Evolutionary conservation across 2,797 vertebrate genomes (phyloP).

Genomic region (Rhynchotus rufescens): DNA sequence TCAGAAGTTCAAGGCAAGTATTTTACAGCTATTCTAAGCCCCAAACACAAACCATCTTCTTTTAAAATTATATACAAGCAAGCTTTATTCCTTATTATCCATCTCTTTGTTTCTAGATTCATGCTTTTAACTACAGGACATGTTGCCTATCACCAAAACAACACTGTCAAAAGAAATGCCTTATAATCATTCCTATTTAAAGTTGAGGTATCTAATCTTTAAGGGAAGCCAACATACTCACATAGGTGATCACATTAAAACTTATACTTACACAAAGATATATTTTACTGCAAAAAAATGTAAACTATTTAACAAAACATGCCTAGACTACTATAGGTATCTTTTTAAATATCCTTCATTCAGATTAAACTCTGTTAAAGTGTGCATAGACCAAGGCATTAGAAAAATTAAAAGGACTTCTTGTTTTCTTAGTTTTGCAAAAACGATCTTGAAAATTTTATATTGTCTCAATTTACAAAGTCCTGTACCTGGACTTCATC

Average conservation of each 20-base stretch:
- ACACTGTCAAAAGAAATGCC: constrained; percentile 1
- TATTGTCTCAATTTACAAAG: constrained; percentile 22
- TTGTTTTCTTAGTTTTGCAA: constrained; percentile 15
- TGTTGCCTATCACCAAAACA: background rate
- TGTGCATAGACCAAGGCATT: constrained; percentile 68
- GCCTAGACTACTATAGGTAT: constrained; percentile 12
- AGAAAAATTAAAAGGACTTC: constrained; percentile 54
- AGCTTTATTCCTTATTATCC: background rate
- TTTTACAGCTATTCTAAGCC: constrained; percentile 50
- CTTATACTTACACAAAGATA: constrained; percentile 9
- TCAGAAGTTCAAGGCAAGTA: constrained; percentile 52
- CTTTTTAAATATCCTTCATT: constrained; percentile 38
- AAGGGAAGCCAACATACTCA: background rate
- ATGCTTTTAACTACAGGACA: constrained; percentile 12
- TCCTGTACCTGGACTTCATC: background rate
- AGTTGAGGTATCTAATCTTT: background rate
- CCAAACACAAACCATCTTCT: constrained; percentile 29
- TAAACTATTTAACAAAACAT: background rate
- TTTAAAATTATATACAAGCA: constrained; percentile 21
- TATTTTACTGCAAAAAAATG: constrained; percentile 23
- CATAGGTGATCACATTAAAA: constrained; percentile 1
- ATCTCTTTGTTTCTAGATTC: background rate
- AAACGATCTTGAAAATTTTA: constrained; percentile 28
- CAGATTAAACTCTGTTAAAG: constrained; percentile 33
- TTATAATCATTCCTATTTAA: constrained; percentile 1